Base-by-base conservation (phyloP, 2,888 invertebrate genomes). In the Furcula furcula region DNA sequence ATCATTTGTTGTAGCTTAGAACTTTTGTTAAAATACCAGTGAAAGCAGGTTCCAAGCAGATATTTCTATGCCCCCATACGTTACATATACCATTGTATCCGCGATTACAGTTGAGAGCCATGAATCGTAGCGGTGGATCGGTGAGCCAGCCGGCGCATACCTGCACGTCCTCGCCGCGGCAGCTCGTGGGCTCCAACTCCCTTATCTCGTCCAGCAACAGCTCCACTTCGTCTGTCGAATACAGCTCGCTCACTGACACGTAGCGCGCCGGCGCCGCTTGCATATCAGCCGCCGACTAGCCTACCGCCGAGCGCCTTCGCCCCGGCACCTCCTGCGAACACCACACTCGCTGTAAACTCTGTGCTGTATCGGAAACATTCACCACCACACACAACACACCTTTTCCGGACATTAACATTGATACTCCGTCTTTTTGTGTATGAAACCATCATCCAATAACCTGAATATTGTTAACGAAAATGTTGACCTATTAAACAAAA, bases 181-280 rank as follows among this genome's bases (percentile, higher is more conserved):
- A 86, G 76, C 85, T 84, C 50, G 84, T 84, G 45, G 87, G 88
- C 82, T 89, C 89, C 82, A 89, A 83, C 70, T 87, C 88, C 52
- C 89, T 71, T 48, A 89, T 89, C 74, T 89, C 89, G 73, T 89
- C 89, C 68, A 89, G 69, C 67, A 89, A 65, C 76, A 89, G 85
- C 83, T 88, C 89, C 86, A 89, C 89, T 66, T 89, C 89, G 89
- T 89, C 89, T 40, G 87, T 81, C 57, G 86, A 81, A 67, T 89
- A 89, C 73, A 89, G 77, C 78, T 89, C 88, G 76, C 87, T 86
- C 76, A 89, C 87, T 55, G 89, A 89, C 76, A 83, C 84, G 84
- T 85, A 83, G 83, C 87, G 84, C 79, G 86, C 74, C 81, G 85
- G 84, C 76, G 79, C 86, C 79, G 84, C 85, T 74, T 79, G 84